These are phyloP conservation scores for Agonopterix heracliana DNA, from an alignment of 2,888 invertebrate genomes.

Conservation along the genomic window DNA sequence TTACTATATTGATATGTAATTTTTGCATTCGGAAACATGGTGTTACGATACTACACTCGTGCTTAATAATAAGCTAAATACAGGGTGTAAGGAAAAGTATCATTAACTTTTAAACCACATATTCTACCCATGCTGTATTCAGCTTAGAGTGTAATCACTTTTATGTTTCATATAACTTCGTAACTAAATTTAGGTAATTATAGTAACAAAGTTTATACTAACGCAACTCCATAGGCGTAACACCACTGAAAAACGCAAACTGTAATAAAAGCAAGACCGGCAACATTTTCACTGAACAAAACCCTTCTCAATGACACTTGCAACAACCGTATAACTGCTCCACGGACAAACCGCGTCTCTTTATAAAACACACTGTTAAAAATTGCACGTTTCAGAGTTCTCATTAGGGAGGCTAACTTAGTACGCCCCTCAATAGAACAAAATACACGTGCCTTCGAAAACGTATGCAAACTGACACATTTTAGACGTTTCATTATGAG, in stretches of 20 bases:
- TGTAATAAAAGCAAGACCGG: conserved; percentile 16
- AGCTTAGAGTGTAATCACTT: too few species aligned
- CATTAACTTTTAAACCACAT: too few species aligned
- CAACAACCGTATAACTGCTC: conserved; percentile 25
- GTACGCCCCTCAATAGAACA: conserved; percentile 16
- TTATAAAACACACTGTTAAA: conserved; percentile 41
- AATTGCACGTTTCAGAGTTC: conserved; percentile 39
- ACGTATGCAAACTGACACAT: background rate
- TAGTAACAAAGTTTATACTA: conserved; percentile 25
- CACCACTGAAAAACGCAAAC: conserved; percentile 24
- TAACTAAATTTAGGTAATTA: background rate
- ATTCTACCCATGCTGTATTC: too few species aligned
- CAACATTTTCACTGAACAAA: conserved; percentile 25
- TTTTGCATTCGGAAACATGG: too few species aligned
- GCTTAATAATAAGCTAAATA: too few species aligned
- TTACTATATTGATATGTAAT: too few species aligned
- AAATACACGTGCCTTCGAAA: conserved; percentile 9
- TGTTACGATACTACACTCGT: too few species aligned
- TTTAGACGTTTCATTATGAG: background rate
- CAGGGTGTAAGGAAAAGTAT: too few species aligned
- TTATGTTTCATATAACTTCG: too few species aligned
- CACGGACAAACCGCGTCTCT: conserved; percentile 21
- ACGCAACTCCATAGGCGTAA: conserved; percentile 36
- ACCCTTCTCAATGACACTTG: conserved; percentile 22
- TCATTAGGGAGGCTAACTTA: conserved; percentile 37